Percentiles rank a stretch among this genome's conserved stretches.
Evolutionary conservation across 2,797 vertebrate species (phyloP).

Genomic region (Betta splendens): DNA sequence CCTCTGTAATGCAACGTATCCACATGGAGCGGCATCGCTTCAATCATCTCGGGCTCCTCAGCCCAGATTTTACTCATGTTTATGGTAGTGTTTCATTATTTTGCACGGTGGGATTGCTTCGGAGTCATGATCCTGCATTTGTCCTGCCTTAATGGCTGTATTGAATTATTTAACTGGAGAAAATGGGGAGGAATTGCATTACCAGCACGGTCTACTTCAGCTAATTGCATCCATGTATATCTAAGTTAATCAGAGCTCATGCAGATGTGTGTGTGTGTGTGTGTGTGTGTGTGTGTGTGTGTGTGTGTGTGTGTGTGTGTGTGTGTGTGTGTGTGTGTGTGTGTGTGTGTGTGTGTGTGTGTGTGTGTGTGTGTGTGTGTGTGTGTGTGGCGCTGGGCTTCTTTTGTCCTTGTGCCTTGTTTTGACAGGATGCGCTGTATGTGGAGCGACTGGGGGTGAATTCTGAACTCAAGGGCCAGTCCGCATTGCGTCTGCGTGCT

Average conservation of each 20-base stretch:
- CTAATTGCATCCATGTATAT: constrained; percentile 33
- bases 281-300: neutral
- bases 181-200: constrained; percentile 22
- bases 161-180: constrained; percentile 30
- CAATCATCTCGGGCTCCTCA: neutral
- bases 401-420: constrained; percentile 22
- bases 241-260: constrained; percentile 21
- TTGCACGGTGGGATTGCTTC: constrained; percentile 10
- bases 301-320: neutral
- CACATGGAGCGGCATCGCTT: constrained; percentile 33
- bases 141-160: constrained; percentile 6
- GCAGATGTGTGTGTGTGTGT: constrained; percentile 3
- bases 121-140: constrained; percentile 29
- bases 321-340: neutral
- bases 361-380: neutral
- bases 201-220: constrained; percentile 14
- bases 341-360: neutral
- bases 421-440: constrained; percentile 43
- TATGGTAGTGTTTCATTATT: constrained; percentile 44
- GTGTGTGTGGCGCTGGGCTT: neutral
- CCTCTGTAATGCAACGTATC: constrained; percentile 31
- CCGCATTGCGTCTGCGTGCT: constrained; percentile 54
- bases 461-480: constrained; percentile 40
- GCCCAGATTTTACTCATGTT: constrained; percentile 29
- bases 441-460: constrained; percentile 33